Evolutionary conservation across 2,888 invertebrate species (phyloP), one percentile per base, ranked within the genome.

Genomic region (Diadromus collaris): DNA sequence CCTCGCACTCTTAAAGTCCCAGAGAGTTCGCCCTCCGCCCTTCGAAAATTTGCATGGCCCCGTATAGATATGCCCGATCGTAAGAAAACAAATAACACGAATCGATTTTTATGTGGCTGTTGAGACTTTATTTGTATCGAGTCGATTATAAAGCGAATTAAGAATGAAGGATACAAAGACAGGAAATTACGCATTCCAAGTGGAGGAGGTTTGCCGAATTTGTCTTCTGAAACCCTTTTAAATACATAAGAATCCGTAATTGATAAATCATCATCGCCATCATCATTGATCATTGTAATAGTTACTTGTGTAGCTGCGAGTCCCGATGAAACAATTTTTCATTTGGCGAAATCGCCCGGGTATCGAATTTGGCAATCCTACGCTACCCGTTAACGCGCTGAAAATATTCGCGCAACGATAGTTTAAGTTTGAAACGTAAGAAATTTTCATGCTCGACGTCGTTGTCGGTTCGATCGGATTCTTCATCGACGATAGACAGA

Each of bases 1-100:
- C 71, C 76, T 54, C 76, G 79, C 79, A 79, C 76, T 54, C 46
- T 24, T 70, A 65, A 70, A 46, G 60, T 38, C 60, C 48, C 44
- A 54, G 44, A 69, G 41, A 79, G 24, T 76, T 48, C 69, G 46
- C 67, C 46, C 60, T 48, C 69, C 38, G 61, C 46, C 60, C 65
- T 69, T 70, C 13, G 41, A 69, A 65, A 72, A 76, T 21, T 70
- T 76, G 79, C 79, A 79, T 79, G 79, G 41, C 48, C 69, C 44
- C 65, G 29, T n/a, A 76, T 38, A 69, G 63, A 79, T 38, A 64
- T 69, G 70, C 72, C 79, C 79, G 65, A 73, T 76, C 79, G 76
- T 65, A 70, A 60, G 54, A 79, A 82, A 58, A 65, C 4, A 19
- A 29, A 56, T 27, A 56, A 19, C 19, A 41, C 16, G 44, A n/a